phyloP scores from a whole-genome alignment of 2,888 invertebrate species.

The Pseudococcus longispinus region DNA sequence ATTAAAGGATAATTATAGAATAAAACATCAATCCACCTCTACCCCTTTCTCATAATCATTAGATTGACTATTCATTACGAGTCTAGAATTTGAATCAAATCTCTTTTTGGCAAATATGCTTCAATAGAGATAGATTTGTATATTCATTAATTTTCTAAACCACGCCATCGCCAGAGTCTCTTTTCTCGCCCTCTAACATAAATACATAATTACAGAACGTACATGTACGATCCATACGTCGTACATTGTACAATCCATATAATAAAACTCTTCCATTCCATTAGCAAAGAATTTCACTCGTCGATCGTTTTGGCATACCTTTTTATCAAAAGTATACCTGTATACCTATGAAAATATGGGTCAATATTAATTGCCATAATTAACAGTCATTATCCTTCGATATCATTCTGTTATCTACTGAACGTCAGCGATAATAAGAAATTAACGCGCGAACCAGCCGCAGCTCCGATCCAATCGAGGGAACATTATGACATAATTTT shows the following conservation, averaged over 20 bases:
- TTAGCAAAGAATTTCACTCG: neutral
- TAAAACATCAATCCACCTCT: no score
- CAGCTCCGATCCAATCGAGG: neutral
- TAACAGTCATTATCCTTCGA: slow-evolving; percentile 7
- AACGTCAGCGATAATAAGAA: neutral
- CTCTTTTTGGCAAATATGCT: no score
- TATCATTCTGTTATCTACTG: slow-evolving; percentile 2
- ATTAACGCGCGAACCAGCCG: neutral
- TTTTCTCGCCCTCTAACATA: neutral
- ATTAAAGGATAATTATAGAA: no score
- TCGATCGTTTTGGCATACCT: neutral
- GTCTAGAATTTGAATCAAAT: no score
- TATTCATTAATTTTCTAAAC: no score
- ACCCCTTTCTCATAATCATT: no score
- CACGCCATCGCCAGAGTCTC: no score
- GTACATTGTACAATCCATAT: neutral
- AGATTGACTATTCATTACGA: no score
- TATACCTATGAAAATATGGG: slow-evolving; percentile 19
- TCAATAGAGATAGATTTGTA: no score
- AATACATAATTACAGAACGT: neutral
- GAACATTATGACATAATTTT: neutral
- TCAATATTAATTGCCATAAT: slow-evolving; percentile 24
- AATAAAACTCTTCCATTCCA: neutral
- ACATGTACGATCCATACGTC: neutral
- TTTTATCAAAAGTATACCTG: slow-evolving; percentile 1